Evolutionary conservation across 2,797 vertebrate genomes (phyloP), one percentile per base, ranked within the genome.

Genomic region (Sciaenops ocellatus): DNA sequence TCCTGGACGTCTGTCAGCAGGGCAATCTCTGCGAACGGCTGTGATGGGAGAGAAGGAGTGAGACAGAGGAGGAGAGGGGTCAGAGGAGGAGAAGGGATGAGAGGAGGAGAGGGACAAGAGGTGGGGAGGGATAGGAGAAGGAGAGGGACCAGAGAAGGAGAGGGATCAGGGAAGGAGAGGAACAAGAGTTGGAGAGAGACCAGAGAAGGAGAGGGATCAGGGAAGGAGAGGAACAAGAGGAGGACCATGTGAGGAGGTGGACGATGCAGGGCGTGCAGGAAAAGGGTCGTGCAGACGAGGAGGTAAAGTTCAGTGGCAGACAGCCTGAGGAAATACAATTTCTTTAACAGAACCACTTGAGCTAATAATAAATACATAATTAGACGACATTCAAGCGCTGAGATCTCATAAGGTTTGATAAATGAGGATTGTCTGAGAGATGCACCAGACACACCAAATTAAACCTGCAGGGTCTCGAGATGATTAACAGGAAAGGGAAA

Each of bases 1-100:
- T 98, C 97, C 70, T 98, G 97, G 30, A 97, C 96, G 54, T 97
- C 97, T 0, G 97, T 97, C 75, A 98, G 95, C 82, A 87, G 90
- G 26, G 96, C 97, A 47, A 98, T 95, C 87, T 98, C 97, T 0
- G 97, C 95, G 55, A 98, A 98, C 0, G 97, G 97, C 97, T 97
- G 86, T 3, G 54, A 26, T 0, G n/a, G 9, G 60, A 41, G 18
- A 63, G 3, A 3, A n/a, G 9, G 30, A 22, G 42, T 4, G 47
- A 42, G 50, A 62, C 15, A 28, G 28, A 34, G 22, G 18, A 2
- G 1, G 30, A 34, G 30, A 34, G 30, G 30, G 30, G 1, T 34
- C 34, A 34, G 34, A 34, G 34, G 34, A 34, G 34, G 34, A 34
- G 7, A 34, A 34, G 28, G 28, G 28, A 28, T 1, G 1, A 28